These are phyloP conservation scores for Ailurus styani DNA, from an alignment of 2,113 vertebrate genomes.

Conservation along the genomic window DNA sequence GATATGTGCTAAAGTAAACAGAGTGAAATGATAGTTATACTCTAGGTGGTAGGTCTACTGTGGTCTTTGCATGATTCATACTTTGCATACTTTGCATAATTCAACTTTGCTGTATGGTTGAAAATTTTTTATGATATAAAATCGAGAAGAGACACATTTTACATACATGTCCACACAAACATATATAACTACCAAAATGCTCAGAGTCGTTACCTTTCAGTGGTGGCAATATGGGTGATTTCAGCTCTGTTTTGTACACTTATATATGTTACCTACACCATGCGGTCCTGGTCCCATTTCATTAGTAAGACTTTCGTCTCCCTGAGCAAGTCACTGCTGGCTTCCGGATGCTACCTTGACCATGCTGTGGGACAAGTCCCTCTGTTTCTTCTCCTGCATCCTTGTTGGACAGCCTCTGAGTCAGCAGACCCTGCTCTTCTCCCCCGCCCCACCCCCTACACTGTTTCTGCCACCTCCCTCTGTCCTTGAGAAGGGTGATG, in stretches of 20 bases:
- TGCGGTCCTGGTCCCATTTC: background rate
- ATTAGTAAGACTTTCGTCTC: background rate
- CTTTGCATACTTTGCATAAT: no score
- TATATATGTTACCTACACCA: no score
- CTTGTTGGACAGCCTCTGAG: background rate
- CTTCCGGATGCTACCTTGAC: background rate
- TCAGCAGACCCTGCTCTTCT: background rate
- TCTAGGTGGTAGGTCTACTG: background rate
- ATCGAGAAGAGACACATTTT: background rate
- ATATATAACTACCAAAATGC: background rate
- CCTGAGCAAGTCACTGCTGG: accelerated
- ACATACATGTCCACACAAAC: no score
- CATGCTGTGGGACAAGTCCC: background rate
- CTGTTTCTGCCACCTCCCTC: background rate
- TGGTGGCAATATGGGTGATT: background rate
- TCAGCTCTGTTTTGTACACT: background rate
- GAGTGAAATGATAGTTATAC: background rate
- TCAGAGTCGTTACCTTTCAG: background rate
- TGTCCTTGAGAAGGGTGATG: accelerated
- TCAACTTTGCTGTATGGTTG: background rate
- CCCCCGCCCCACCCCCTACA: no score
- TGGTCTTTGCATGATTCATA: background rate
- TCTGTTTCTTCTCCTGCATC: background rate
- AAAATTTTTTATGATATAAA: background rate
- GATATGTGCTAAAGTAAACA: background rate